phyloP scores from a whole-genome alignment of 2,113 vertebrate genomes.

The Brachionichthys hirsutus region DNA sequence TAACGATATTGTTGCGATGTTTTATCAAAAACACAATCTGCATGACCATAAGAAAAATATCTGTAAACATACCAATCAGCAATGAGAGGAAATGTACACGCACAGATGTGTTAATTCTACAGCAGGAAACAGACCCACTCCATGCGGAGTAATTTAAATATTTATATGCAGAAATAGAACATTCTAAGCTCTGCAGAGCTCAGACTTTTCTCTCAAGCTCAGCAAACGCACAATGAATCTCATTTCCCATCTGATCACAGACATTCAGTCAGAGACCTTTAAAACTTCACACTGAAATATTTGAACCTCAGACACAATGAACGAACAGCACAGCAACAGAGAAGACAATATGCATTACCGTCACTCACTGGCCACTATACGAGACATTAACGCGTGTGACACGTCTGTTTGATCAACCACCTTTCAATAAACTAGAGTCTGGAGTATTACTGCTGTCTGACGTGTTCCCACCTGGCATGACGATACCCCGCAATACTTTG shows the following conservation, averaged over 20 bases:
- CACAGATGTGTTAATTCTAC: too few relatives aligned
- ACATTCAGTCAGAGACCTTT: slow-evolving; percentile 41
- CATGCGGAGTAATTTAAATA: background rate
- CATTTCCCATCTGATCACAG: slow-evolving; percentile 40
- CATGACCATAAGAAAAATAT: too few relatives aligned
- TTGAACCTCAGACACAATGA: slow-evolving; percentile 4
- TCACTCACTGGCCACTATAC: too few relatives aligned
- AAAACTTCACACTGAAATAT: slow-evolving; percentile 31
- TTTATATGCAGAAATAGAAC: background rate
- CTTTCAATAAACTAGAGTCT: background rate
- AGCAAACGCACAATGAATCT: slow-evolving; percentile 3
- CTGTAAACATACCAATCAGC: too few relatives aligned
- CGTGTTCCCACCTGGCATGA: slow-evolving; percentile 32
- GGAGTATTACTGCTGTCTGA: slow-evolving; percentile 22
- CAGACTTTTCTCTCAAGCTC: slow-evolving; percentile 31
- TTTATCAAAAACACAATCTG: too few relatives aligned
- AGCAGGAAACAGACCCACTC: too few relatives aligned
- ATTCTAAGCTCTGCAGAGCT: slow-evolving; percentile 16
- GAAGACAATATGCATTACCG: too few relatives aligned
- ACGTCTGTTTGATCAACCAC: slow-evolving; percentile 1
- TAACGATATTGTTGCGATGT: too few relatives aligned
- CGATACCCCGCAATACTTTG: slow-evolving; percentile 16
- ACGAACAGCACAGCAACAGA: background rate
- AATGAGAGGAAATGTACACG: too few relatives aligned
- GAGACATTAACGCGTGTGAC: background rate